Evolutionary conservation across 2,888 invertebrate genomes (phyloP).

Genomic region (Tricholauxania praeusta): DNA sequence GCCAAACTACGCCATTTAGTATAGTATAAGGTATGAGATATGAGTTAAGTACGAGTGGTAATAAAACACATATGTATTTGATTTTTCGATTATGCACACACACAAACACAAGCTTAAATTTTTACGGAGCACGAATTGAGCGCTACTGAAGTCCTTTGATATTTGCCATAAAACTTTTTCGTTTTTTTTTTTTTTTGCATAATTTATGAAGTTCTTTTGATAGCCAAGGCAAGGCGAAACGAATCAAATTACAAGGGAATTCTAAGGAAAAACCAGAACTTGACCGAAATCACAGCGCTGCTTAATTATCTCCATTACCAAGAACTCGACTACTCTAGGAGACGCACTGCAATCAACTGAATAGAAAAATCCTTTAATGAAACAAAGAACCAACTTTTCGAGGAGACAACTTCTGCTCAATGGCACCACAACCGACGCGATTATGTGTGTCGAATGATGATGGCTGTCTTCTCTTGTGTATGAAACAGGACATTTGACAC

Average conservation of each 20-base stretch:
- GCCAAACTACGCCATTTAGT: slow-evolving; percentile 7
- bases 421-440: no score
- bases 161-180: neutral
- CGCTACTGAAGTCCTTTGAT: neutral
- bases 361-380: slow-evolving; percentile 37
- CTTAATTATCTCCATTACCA: neutral
- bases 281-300: slow-evolving; percentile 16
- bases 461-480: neutral
- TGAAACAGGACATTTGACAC: no score
- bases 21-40: neutral
- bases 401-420: no score
- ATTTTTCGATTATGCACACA: slow-evolving; percentile 1
- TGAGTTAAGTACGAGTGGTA: no score
- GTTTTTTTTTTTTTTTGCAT: neutral
- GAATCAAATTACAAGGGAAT: neutral
- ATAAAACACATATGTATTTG: no score
- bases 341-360: slow-evolving; percentile 50
- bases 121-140: neutral
- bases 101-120: neutral
- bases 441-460: neutral
- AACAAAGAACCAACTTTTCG: neutral
- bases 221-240: neutral
- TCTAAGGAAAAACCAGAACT: neutral
- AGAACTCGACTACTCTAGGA: slow-evolving; percentile 49
- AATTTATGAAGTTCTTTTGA: slow-evolving; percentile 3